Evolutionary conservation across 2,113 vertebrate genomes (phyloP).

Genomic region (Chionis minor): DNA sequence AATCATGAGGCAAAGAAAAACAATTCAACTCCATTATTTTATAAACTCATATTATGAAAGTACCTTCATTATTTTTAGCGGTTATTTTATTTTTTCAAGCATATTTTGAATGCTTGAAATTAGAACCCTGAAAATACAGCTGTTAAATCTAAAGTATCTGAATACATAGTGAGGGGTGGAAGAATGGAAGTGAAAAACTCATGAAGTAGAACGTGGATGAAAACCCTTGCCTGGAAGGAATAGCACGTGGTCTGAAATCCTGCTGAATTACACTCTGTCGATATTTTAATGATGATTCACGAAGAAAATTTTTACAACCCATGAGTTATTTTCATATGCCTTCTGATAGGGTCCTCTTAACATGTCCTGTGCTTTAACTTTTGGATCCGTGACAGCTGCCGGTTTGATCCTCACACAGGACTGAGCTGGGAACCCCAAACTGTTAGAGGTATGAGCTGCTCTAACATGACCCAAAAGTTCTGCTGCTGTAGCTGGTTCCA

Average conservation of each 20-base stretch:
- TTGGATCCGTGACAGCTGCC: not conserved
- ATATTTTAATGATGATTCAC: not conserved
- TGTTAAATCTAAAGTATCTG: not conserved
- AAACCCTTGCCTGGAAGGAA: not conserved
- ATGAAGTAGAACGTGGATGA: not conserved
- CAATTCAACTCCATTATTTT: not conserved
- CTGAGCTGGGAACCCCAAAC: not conserved
- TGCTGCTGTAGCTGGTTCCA: not conserved
- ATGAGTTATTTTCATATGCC: not conserved
- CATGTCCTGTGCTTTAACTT: not conserved
- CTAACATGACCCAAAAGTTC: not conserved
- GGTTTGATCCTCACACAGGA: not conserved
- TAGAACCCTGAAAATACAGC: not conserved
- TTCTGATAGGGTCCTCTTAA: not conserved
- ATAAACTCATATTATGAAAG: not conserved
- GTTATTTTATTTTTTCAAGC: not conserved
- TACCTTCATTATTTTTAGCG: not conserved
- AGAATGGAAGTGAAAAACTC: not conserved
- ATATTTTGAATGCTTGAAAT: not conserved
- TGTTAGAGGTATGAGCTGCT: not conserved
- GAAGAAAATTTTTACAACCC: not conserved
- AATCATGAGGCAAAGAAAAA: not conserved
- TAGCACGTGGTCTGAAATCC: not conserved
- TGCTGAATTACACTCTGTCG: not conserved
- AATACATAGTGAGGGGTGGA: not conserved